Conservation (phyloP, 2,797 vertebrate species). For the Graptemys geographica region DNA sequence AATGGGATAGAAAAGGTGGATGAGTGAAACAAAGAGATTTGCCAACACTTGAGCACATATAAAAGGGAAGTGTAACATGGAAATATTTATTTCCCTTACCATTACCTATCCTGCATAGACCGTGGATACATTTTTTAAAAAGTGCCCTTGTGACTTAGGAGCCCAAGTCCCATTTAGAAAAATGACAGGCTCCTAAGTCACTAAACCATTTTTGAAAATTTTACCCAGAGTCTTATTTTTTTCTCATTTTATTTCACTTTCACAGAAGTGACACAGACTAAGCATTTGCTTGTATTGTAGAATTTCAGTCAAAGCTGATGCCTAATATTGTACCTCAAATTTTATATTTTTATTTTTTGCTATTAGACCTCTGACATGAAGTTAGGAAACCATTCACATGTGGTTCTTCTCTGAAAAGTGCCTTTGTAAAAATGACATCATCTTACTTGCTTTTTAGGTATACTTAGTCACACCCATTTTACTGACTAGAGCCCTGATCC, state of each 20-base stretch:
- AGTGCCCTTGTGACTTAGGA: background rate
- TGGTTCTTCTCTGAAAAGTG: background rate
- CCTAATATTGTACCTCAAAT: background rate
- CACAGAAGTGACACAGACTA: background rate
- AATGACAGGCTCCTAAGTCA: background rate
- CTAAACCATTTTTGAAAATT: background rate
- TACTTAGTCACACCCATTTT: background rate
- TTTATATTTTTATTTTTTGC: background rate
- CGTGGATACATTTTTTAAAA: background rate
- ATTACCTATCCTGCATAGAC: background rate
- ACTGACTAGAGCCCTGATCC: background rate
- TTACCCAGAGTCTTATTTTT: background rate
- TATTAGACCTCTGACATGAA: background rate
- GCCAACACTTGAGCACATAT: background rate
- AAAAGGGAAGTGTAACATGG: background rate
- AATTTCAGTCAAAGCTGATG: background rate
- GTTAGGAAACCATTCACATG: background rate
- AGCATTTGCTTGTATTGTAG: background rate
- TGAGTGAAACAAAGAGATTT: background rate
- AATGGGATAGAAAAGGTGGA: background rate
- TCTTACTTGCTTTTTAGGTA: background rate
- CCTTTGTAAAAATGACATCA: conserved; percentile 6
- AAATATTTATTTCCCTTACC: background rate
- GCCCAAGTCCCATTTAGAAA: background rate
- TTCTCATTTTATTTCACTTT: background rate